Percentiles rank a stretch among this genome's conserved stretches.
These are phyloP conservation scores for Dryadula phaetusa DNA, from an alignment of 2,888 invertebrate genomes.

Conservation along the genomic window DNA sequence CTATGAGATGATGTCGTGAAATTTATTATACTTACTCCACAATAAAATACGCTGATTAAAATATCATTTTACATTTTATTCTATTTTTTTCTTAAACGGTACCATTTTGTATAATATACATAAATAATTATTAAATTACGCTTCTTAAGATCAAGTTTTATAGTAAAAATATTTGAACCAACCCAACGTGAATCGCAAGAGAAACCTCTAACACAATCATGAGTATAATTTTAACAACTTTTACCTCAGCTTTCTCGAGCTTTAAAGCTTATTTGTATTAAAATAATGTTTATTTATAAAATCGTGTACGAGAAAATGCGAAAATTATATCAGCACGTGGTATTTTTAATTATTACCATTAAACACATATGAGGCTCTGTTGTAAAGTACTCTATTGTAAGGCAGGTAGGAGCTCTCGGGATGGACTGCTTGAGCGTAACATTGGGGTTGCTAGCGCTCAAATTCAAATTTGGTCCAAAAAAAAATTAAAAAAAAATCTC, in stretches of 20 bases:
- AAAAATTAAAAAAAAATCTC: conserved; percentile 11
- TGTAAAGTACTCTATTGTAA: conserved; percentile 57
- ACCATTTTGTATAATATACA: not conserved
- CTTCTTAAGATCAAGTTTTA: not conserved
- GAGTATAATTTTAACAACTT: conserved; percentile 35
- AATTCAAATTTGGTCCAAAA: conserved; percentile 27
- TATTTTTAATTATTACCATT: conserved; percentile 3
- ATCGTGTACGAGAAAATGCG: not conserved
- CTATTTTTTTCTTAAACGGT: no score
- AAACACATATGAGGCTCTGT: conserved; percentile 35
- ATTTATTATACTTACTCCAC: not conserved
- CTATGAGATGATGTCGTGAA: not conserved
- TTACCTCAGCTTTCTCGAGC: conserved; percentile 38
- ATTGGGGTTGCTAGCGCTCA: conserved; percentile 62
- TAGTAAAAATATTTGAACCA: conserved; percentile 2
- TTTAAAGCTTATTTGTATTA: conserved; percentile 24
- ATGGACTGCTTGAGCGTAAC: conserved; percentile 76
- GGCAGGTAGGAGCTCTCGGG: conserved; percentile 70
- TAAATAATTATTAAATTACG: not conserved
- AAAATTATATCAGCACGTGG: not conserved
- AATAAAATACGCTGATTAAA: not conserved
- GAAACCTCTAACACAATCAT: conserved; percentile 31
- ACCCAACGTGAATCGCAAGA: conserved; percentile 9
- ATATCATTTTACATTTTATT: no score
- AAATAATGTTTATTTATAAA: not conserved